These are phyloP conservation scores for Melanotaenia maccullochi DNA, from an alignment of 2,797 vertebrate genomes.

Conservation along the genomic window DNA sequence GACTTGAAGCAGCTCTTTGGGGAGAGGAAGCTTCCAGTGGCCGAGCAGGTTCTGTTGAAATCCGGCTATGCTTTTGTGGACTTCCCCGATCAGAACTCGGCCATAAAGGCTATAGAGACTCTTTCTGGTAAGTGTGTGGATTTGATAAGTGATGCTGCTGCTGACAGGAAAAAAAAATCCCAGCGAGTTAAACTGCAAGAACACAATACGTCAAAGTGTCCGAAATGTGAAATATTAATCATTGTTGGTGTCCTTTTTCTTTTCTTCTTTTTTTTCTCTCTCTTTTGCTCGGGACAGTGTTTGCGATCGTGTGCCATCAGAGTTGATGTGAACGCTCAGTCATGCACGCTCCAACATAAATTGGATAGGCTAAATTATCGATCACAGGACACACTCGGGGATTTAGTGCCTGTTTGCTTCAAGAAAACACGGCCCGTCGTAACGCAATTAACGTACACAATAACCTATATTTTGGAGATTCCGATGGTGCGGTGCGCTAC, in stretches of 20 bases:
- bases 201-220: conserved; percentile 45
- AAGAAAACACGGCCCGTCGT: conserved; percentile 62
- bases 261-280: conserved; percentile 14
- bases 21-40: conserved; percentile 90
- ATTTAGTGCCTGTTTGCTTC: conserved; percentile 51
- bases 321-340: conserved; percentile 74
- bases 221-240: conserved; percentile 59
- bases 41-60: conserved; percentile 93
- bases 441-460: conserved; percentile 65
- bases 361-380: conserved; percentile 68
- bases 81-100: conserved; percentile 94
- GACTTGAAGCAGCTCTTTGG: conserved; percentile 93
- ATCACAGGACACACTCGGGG: conserved; percentile 69
- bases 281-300: conserved; percentile 62
- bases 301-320: conserved; percentile 73
- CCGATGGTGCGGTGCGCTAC: conserved; percentile 70
- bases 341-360: conserved; percentile 65
- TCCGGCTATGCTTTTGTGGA: conserved; percentile 95
- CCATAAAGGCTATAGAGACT: conserved; percentile 92
- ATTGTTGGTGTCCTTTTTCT: conserved; percentile 42
- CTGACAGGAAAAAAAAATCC: conserved; percentile 63
- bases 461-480: conserved; percentile 70
- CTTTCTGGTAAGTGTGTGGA: conserved; percentile 88
- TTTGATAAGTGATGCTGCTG: conserved; percentile 75
- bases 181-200: conserved; percentile 51